phyloP scores from a whole-genome alignment of 2,113 vertebrate species.

The Apodemus speciosus region DNA sequence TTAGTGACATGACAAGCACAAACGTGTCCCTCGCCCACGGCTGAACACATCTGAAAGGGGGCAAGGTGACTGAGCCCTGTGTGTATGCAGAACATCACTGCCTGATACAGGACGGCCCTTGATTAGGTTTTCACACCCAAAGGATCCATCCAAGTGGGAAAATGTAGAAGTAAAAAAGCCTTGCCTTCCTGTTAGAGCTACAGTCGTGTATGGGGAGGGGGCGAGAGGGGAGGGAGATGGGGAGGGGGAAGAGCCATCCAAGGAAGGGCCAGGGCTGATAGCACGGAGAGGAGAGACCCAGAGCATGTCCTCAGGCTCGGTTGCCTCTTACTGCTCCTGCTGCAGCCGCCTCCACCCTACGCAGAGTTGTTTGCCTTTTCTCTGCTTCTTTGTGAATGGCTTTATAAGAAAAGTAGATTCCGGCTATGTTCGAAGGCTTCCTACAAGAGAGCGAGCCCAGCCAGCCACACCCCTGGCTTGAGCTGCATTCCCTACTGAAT shows the following conservation, averaged over 20 bases:
- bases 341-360: background rate
- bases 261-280: background rate
- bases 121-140: conserved; percentile 17
- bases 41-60: conserved; percentile 51
- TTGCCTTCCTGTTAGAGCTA: background rate
- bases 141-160: conserved; percentile 25
- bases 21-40: conserved; percentile 38
- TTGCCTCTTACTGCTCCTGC: background rate
- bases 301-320: background rate
- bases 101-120: conserved; percentile 29
- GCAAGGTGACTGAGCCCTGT: conserved; percentile 49
- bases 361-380: background rate
- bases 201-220: too few relatives aligned
- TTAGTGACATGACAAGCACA: conserved; percentile 60
- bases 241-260: background rate
- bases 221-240: too few relatives aligned
- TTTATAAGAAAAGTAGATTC: conserved; percentile 41
- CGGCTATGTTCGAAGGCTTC: conserved; percentile 38
- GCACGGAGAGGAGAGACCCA: fast-evolving
- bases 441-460: conserved; percentile 50
- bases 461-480: background rate
- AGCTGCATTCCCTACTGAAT: conserved; percentile 42
- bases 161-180: background rate
- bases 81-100: conserved; percentile 49
- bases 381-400: background rate